phyloP scores from a whole-genome alignment of 2,113 vertebrate species.

The Catharus bicknelli region DNA sequence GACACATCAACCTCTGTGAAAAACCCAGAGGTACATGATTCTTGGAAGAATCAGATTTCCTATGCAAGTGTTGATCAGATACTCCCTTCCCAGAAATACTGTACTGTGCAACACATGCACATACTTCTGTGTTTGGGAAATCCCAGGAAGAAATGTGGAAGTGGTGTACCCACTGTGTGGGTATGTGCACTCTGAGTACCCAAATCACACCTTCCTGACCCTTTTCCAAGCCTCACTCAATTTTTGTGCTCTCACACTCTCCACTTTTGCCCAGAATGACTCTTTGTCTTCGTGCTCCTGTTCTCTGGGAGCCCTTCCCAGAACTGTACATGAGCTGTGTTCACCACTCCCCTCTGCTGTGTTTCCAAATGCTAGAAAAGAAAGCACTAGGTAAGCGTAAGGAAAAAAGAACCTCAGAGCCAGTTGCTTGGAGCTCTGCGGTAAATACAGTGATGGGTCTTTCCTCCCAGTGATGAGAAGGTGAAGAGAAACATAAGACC shows the following conservation, averaged over 20 bases:
- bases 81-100: not conserved
- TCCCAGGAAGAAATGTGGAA: not conserved
- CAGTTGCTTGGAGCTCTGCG: not conserved
- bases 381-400: not conserved
- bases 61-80: not conserved
- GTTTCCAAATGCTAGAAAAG: not conserved
- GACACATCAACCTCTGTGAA: not conserved
- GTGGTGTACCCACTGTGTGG: no score
- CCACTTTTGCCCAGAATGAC: not conserved
- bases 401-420: not conserved
- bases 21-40: not conserved
- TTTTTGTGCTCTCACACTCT: not conserved
- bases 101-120: rapidly evolving
- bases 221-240: not conserved
- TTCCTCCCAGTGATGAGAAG: not conserved
- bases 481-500: not conserved
- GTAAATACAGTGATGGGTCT: not conserved
- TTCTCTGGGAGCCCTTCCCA: no score
- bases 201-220: not conserved
- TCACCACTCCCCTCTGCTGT: not conserved
- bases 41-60: not conserved
- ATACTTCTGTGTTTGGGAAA: not conserved
- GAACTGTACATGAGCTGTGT: not conserved
- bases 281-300: not conserved
- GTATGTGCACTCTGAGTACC: not conserved